Percentiles rank a stretch among this genome's conserved stretches.
These are phyloP conservation scores for Chromobotia macracanthus DNA, from an alignment of 2,797 vertebrate species.

Conservation along the genomic window DNA sequence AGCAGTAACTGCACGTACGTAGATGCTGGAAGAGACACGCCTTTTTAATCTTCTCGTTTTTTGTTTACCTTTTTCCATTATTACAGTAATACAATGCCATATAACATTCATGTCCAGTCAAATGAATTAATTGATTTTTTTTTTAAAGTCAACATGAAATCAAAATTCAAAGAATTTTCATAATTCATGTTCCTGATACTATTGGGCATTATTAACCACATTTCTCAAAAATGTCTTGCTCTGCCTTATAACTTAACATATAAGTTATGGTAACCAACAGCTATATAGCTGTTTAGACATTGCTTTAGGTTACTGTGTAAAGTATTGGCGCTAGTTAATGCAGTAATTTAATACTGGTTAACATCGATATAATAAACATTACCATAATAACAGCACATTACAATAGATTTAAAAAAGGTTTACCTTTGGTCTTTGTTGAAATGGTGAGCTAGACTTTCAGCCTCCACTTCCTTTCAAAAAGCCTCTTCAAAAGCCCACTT, in stretches of 20 bases:
- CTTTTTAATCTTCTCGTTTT: background rate
- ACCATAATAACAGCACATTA: too few species aligned
- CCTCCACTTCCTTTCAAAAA: background rate
- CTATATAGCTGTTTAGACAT: too few species aligned
- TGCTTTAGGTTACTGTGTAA: too few species aligned
- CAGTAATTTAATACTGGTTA: too few species aligned
- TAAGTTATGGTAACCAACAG: too few species aligned
- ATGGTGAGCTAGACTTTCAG: background rate
- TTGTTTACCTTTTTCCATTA: slow-evolving; percentile 2
- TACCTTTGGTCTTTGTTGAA: background rate
- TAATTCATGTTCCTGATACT: background rate
- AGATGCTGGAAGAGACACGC: background rate
- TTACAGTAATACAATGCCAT: slow-evolving; percentile 10
- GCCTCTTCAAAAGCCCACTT: background rate
- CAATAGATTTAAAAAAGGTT: too few species aligned
- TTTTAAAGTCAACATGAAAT: slow-evolving; percentile 8
- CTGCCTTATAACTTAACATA: too few species aligned
- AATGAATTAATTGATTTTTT: slow-evolving; percentile 7
- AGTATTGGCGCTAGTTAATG: too few species aligned
- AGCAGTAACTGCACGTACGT: slow-evolving; percentile 83
- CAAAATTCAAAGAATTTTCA: background rate
- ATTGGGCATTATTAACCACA: too few species aligned
- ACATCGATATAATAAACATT: too few species aligned
- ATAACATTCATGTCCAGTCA: slow-evolving; percentile 17
- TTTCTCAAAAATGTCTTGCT: too few species aligned